These are phyloP conservation scores for Myodes glareolus DNA, from an alignment of 2,113 vertebrate genomes.

Conservation along the genomic window DNA sequence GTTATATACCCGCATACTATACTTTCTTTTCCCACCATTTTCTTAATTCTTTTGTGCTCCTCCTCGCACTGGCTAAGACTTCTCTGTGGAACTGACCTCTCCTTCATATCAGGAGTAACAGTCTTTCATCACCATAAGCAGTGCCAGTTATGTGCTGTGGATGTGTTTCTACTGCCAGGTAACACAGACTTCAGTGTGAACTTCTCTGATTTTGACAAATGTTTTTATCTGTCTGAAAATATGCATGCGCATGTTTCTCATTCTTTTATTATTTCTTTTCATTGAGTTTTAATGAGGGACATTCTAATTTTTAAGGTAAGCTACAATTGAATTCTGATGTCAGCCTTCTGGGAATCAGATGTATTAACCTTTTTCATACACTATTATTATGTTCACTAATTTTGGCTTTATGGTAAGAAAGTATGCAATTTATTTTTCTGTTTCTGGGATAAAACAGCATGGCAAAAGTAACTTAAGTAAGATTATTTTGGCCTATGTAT, in stretches of 20 bases:
- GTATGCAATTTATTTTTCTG: not conserved
- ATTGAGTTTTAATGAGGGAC: too few species aligned
- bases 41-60: not conserved
- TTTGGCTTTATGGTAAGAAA: not conserved
- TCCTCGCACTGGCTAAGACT: not conserved
- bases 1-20: not conserved
- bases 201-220: not conserved
- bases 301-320: not conserved
- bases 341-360: not conserved
- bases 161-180: not conserved
- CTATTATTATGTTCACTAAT: not conserved
- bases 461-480: not conserved
- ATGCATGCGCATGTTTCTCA: not conserved
- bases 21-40: not conserved
- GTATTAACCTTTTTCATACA: not conserved
- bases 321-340: not conserved
- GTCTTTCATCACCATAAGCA: not conserved
- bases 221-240: not conserved
- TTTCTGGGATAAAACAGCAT: not conserved
- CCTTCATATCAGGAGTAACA: not conserved
- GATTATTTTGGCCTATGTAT: not conserved
- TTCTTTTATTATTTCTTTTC: accelerated
- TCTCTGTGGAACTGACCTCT: not conserved
- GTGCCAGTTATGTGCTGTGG: not conserved
- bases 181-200: not conserved